Percentiles rank a stretch among this genome's conserved stretches.
phyloP scores from a whole-genome alignment of 2,888 invertebrate genomes.

The Trachelus troglodyta region DNA sequence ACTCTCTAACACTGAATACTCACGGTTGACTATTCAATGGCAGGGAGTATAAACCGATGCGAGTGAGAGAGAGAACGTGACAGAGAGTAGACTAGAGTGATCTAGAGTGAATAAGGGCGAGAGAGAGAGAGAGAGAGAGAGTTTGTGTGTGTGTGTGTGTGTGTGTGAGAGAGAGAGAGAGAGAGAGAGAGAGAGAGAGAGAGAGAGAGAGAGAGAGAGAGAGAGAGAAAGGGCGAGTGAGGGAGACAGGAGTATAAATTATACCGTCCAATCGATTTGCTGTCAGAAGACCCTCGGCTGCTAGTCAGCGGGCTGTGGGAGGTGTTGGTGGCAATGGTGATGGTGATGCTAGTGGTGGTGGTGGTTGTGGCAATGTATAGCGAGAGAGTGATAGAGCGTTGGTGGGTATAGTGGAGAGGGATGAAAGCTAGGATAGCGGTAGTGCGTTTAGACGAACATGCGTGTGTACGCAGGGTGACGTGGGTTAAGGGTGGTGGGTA shows the following conservation, averaged over 20 bases:
- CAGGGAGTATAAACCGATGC: slow-evolving; percentile 11
- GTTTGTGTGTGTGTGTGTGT: no score
- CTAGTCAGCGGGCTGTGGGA: slow-evolving; percentile 15
- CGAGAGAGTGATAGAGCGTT: neutral
- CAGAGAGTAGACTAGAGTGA: slow-evolving; percentile 31
- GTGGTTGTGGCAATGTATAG: slow-evolving; percentile 11
- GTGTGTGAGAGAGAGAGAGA: slow-evolving; percentile 14
- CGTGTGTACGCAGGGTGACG: slow-evolving; percentile 35
- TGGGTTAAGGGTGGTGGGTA: slow-evolving; percentile 26
- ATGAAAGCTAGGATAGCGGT: slow-evolving; percentile 30
- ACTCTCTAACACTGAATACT: slow-evolving; percentile 29
- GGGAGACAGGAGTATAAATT: slow-evolving; percentile 65
- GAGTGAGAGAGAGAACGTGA: slow-evolving; percentile 15
- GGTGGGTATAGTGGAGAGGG: slow-evolving; percentile 23
- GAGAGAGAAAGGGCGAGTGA: slow-evolving; percentile 22
- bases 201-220: slow-evolving; percentile 3
- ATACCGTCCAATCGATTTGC: slow-evolving; percentile 67
- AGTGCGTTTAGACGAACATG: slow-evolving; percentile 37
- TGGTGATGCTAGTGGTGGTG: slow-evolving; percentile 26
- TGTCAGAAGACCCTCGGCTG: slow-evolving; percentile 63
- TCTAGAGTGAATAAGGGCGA: slow-evolving; percentile 29
- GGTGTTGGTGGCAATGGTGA: slow-evolving; percentile 12
- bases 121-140: slow-evolving; percentile 19
- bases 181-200: no score
- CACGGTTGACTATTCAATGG: slow-evolving; percentile 57